These are phyloP conservation scores for Marmota flaviventris DNA, from an alignment of 2,113 vertebrate genomes.

Conservation along the genomic window DNA sequence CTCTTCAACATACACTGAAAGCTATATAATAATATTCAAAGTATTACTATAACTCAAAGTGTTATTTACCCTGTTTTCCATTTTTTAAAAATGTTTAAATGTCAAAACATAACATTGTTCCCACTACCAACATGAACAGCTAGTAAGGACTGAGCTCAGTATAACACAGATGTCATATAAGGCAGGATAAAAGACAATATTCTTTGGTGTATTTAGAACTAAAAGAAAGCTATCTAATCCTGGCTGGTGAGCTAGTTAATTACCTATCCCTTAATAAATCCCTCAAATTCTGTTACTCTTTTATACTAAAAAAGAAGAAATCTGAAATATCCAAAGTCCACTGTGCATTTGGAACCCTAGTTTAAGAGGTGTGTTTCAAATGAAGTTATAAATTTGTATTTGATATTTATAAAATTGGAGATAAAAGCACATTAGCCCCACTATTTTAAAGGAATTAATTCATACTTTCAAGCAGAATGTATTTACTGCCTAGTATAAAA, in stretches of 20 bases:
- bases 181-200: not conserved
- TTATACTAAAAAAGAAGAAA: not conserved
- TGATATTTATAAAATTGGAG: not conserved
- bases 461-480: not conserved
- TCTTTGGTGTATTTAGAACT: not conserved
- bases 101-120: not conserved
- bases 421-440: not conserved
- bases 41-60: not conserved
- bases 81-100: not conserved
- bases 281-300: not conserved
- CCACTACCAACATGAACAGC: not conserved
- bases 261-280: not conserved
- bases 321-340: not conserved
- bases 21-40: not conserved
- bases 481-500: not conserved
- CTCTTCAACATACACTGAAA: not conserved
- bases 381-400: not conserved
- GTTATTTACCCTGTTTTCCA: not conserved
- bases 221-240: not conserved
- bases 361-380: not conserved
- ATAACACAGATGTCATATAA: not conserved
- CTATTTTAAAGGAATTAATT: not conserved
- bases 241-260: not conserved
- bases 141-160: not conserved
- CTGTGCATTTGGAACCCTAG: not conserved